phyloP scores from a whole-genome alignment of 2,797 vertebrate species.

The Parauchenoglanis punctatus region DNA sequence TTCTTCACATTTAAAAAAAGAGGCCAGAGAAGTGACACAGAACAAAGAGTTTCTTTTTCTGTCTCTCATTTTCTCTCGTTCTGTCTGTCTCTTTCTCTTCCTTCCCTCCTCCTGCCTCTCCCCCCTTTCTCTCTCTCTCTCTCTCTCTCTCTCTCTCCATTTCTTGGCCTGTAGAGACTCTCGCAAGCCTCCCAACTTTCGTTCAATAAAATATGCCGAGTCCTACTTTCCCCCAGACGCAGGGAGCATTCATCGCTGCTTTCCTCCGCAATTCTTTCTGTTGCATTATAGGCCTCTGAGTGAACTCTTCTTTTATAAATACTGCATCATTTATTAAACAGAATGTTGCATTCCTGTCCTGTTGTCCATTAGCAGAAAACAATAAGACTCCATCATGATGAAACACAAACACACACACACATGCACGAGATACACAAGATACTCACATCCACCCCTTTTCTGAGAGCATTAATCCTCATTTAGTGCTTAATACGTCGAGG shows the following conservation, averaged over 20 bases:
- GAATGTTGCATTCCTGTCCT: slow-evolving; percentile 57
- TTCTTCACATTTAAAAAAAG: slow-evolving; percentile 15
- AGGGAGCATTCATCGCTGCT: slow-evolving; percentile 34
- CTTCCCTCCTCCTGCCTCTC: background rate
- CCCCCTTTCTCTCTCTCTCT: background rate
- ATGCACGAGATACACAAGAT: background rate
- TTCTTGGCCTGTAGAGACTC: slow-evolving; percentile 39
- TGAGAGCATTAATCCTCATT: slow-evolving; percentile 44
- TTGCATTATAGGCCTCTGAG: slow-evolving; percentile 65
- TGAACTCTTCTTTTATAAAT: slow-evolving; percentile 74
- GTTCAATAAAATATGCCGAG: slow-evolving; percentile 56
- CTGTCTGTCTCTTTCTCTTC: background rate
- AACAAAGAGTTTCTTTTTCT: slow-evolving; percentile 25
- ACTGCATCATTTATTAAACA: slow-evolving; percentile 79
- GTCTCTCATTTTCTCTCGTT: slow-evolving; percentile 11
- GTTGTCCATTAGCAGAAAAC: slow-evolving; percentile 51
- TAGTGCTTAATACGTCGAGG: slow-evolving; percentile 25
- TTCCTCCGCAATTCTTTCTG: slow-evolving; percentile 49
- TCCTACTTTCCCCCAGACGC: slow-evolving; percentile 53
- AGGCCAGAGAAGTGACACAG: slow-evolving; percentile 24
- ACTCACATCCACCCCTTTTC: background rate
- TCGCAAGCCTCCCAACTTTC: slow-evolving; percentile 33
- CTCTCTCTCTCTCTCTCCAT: slow-evolving; percentile 27
- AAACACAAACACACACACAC: slow-evolving; percentile 38
- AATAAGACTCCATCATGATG: slow-evolving; percentile 33